Percentiles rank a stretch among this genome's conserved stretches.
Evolutionary conservation across 2,888 invertebrate species (phyloP).

Genomic region (Lasioglossum vierecki): DNA sequence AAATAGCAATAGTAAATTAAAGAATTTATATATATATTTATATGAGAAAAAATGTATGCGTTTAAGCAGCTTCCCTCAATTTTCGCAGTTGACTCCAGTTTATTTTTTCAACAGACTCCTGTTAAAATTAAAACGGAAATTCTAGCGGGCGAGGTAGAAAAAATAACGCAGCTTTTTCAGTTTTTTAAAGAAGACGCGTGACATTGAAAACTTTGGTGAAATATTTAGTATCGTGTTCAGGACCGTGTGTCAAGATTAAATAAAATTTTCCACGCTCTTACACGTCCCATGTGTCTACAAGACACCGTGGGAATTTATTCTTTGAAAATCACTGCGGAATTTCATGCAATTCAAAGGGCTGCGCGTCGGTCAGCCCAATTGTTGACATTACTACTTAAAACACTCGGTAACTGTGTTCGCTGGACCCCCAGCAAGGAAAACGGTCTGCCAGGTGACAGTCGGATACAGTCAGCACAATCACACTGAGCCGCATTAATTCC

Average conservation of each 20-base stretch:
- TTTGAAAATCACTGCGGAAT: not conserved
- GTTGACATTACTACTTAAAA: not conserved
- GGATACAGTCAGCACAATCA: not conserved
- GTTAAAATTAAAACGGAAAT: not conserved
- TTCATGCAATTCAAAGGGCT: not conserved
- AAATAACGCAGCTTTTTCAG: too few species aligned
- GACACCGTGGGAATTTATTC: not conserved
- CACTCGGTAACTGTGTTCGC: not conserved
- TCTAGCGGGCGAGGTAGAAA: not conserved
- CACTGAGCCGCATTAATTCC: slow-evolving; percentile 8
- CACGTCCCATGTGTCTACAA: not conserved
- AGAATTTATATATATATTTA: not conserved
- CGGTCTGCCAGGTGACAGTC: not conserved
- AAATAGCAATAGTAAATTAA: not conserved
- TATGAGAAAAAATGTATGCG: not conserved
- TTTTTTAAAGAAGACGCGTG: not conserved
- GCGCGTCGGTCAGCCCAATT: not conserved
- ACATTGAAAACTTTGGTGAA: not conserved
- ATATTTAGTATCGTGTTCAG: not conserved
- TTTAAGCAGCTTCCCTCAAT: not conserved
- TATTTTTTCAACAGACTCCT: not conserved
- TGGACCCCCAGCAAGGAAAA: not conserved
- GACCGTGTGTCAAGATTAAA: not conserved
- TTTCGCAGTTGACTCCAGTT: not conserved
- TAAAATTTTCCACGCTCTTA: not conserved